These are phyloP conservation scores for Myotis vivesi DNA, from an alignment of 2,797 vertebrate species.

Conservation along the genomic window DNA sequence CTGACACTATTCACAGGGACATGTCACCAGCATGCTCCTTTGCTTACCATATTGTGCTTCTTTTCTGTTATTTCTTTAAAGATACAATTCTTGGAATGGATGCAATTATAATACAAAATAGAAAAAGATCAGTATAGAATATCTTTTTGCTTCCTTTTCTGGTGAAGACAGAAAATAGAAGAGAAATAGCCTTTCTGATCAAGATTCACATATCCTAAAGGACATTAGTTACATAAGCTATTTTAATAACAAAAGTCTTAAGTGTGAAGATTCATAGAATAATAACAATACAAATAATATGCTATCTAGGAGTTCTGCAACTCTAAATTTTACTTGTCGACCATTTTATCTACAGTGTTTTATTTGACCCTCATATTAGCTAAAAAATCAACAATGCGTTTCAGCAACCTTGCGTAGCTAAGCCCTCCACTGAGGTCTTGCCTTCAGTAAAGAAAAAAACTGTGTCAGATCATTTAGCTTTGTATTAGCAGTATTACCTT, in stretches of 20 bases:
- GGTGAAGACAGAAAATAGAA: conserved; percentile 30
- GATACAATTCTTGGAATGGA: conserved; percentile 20
- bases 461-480: neutral
- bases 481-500: neutral
- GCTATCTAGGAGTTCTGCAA: neutral
- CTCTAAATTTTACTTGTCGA: neutral
- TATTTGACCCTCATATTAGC: neutral
- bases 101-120: conserved; percentile 56
- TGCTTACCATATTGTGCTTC: neutral
- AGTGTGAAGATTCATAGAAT: neutral
- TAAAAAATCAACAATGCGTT: neutral
- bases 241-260: conserved; percentile 36
- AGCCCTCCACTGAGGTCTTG: neutral
- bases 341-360: neutral
- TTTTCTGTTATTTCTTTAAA: conserved; percentile 56
- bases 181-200: conserved; percentile 41
- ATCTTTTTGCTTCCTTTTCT: conserved; percentile 11
- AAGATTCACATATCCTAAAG: neutral
- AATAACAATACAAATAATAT: conserved; percentile 20
- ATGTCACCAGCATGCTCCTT: conserved; percentile 28
- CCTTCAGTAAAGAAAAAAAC: neutral
- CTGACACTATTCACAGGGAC: conserved; percentile 29
- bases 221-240: neutral
- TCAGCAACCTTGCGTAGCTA: neutral
- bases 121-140: conserved; percentile 1